Evolutionary conservation across 2,888 invertebrate species (phyloP).

Genomic region (Oxytorus armatus): DNA sequence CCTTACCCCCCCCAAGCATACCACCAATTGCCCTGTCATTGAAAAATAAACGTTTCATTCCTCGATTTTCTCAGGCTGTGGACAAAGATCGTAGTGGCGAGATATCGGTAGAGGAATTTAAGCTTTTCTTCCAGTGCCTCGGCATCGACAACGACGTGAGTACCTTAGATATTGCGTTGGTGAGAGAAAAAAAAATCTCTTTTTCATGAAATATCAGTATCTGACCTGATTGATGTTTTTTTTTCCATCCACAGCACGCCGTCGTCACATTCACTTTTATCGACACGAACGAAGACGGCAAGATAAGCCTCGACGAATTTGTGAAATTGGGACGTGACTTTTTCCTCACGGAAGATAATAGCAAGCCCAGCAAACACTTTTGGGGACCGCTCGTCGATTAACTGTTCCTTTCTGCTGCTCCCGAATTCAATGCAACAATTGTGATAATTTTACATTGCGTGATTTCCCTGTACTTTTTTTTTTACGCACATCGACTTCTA

Average conservation of each 20-base stretch:
- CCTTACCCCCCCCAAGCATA: too few relatives aligned
- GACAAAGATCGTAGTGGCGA: slow-evolving; percentile 92
- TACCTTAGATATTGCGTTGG: slow-evolving; percentile 7
- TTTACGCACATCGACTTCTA: slow-evolving; percentile 51
- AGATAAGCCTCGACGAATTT: slow-evolving; percentile 91
- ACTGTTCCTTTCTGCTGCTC: slow-evolving; percentile 11
- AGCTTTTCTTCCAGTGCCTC: slow-evolving; percentile 92
- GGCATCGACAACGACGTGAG: slow-evolving; percentile 89
- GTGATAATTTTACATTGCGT: slow-evolving; percentile 65
- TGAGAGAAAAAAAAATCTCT: not conserved
- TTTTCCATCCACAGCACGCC: slow-evolving; percentile 85
- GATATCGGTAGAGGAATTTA: slow-evolving; percentile 92
- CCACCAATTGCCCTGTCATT: too few relatives aligned
- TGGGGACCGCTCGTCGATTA: slow-evolving; percentile 92
- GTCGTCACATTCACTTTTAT: slow-evolving; percentile 92
- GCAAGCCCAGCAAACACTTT: slow-evolving; percentile 92
- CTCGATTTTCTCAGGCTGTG: slow-evolving; percentile 87
- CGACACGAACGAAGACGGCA: slow-evolving; percentile 92
- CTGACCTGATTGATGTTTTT: slow-evolving; percentile 29
- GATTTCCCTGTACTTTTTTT: slow-evolving; percentile 43
- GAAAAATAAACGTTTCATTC: not conserved
- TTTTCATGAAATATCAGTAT: slow-evolving; percentile 16
- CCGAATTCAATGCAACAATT: slow-evolving; percentile 58
- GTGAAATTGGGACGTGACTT: slow-evolving; percentile 92
- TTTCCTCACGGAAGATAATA: slow-evolving; percentile 91